These are phyloP conservation scores for Entomobrya proxima DNA, from an alignment of 2,888 invertebrate species.

Conservation along the genomic window DNA sequence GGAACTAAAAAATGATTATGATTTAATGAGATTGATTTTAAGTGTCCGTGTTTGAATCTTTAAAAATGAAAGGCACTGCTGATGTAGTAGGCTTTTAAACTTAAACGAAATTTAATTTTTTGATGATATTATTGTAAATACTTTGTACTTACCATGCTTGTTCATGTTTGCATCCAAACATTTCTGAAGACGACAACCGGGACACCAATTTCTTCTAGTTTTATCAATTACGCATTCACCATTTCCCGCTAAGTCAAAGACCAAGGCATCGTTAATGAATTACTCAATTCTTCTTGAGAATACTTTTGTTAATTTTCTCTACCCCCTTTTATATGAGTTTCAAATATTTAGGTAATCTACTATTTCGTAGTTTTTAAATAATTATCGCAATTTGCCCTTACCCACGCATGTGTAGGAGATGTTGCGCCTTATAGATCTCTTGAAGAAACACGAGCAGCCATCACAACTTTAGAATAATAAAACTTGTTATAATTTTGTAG, in stretches of 20 bases:
- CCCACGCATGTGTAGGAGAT: constrained; percentile 87
- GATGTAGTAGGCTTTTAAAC: not conserved
- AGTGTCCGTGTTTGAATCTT: constrained; percentile 9
- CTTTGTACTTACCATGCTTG: constrained; percentile 81
- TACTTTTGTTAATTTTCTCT: too few relatives aligned
- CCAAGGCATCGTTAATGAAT: not conserved
- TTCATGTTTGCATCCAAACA: constrained; percentile 89
- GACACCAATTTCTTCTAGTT: constrained; percentile 91
- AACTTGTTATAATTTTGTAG: not conserved
- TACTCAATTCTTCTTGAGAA: too few relatives aligned
- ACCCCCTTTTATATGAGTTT: not conserved
- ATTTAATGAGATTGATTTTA: constrained; percentile 67
- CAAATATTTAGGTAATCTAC: too few relatives aligned
- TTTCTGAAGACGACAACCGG: constrained; percentile 87
- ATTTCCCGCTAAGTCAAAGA: constrained; percentile 79
- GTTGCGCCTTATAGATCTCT: constrained; percentile 86
- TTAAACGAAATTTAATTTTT: not conserved
- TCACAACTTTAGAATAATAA: constrained; percentile 83
- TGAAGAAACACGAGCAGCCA: constrained; percentile 93
- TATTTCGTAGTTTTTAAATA: too few relatives aligned
- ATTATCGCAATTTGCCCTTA: constrained; percentile 79
- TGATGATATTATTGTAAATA: constrained; percentile 2
- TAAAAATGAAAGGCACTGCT: not conserved
- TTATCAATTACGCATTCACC: constrained; percentile 88
- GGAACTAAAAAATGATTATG: constrained; percentile 45